Conservation (phyloP, 2,888 invertebrate species). For the Polydrusus cervinus region DNA sequence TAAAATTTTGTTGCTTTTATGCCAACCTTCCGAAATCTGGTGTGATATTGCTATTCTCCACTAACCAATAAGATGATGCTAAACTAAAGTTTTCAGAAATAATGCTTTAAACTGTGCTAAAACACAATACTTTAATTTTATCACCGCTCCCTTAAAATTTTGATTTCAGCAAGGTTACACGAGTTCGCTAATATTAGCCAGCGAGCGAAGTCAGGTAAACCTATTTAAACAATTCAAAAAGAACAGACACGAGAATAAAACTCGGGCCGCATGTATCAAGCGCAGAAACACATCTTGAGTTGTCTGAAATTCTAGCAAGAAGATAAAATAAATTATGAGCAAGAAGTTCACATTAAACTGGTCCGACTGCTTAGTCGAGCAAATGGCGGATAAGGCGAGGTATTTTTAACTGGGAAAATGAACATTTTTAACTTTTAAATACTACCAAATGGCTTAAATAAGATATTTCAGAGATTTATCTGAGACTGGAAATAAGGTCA, state of each 20-base stretch:
- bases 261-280: conserved; percentile 16
- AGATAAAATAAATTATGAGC: conserved; percentile 22
- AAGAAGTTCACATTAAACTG: conserved; percentile 18
- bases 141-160: too few relatives aligned
- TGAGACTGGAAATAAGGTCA: background rate
- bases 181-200: too few relatives aligned
- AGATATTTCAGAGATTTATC: conserved; percentile 25
- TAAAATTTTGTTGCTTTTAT: too few relatives aligned
- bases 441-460: conserved; percentile 11
- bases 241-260: background rate
- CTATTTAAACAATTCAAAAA: conserved; percentile 16
- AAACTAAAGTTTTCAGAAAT: too few relatives aligned
- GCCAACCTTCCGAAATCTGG: too few relatives aligned
- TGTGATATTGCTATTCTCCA: too few relatives aligned
- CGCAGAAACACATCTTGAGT: conserved; percentile 11
- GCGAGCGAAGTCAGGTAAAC: too few relatives aligned
- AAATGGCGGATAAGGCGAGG: conserved; percentile 5
- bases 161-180: too few relatives aligned
- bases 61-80: too few relatives aligned
- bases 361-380: conserved; percentile 18
- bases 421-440: conserved; percentile 31
- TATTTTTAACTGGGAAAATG: conserved; percentile 24
- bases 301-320: conserved; percentile 13
- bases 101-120: too few relatives aligned
- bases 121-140: too few relatives aligned